Evolutionary conservation across 2,888 invertebrate species (phyloP), one percentile per base, ranked within the genome.

Genomic region (Entomobrya multifasciata): DNA sequence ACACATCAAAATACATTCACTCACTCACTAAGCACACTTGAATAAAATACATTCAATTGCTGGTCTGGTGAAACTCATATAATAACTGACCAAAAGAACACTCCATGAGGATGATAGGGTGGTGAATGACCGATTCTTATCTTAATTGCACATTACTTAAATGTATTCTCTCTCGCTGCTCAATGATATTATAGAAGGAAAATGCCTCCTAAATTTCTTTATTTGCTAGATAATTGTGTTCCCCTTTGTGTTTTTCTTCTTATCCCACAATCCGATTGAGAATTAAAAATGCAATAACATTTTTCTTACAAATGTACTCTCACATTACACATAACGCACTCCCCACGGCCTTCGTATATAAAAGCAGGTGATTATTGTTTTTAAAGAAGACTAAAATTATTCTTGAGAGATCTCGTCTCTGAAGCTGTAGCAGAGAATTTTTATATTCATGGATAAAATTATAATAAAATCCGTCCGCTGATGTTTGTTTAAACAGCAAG

Each of bases 121-220:
- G 77, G 85, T 60, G 85, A 85, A 86, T 79, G 86, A 74, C 86
- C 86, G 86, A 86, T 86, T 47, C 86, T 80, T 80, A 86, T 86
- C 86, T 86, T 86, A 86, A 86, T 80, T 86, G 80, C 86, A 86
- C 80, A 67, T 67, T 86, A 86, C 78, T 52, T 77, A 52, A 22
- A 52, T n/a, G n/a, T n/a, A n/a, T 30, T 67, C 67, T n/a, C 52
- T 77, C 60, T 74, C 74, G 27, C 27, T 17, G 47, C 5, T 27
- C 25, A 57, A 55, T 11, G n/a, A 20, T 41, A 41, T 62, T 5
- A n/a, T n/a, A 57, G n/a, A 13, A 41, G 52, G 72, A 25, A 57
- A 13, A 36, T 13, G 10, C 41, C 17, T 13, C 22, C 22, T 20
- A 67, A 67, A 67, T 67, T 67, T 67, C 67, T 67, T 41, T 67